These are phyloP conservation scores for Macroglossus sobrinus DNA, from an alignment of 2,113 vertebrate species.

Conservation along the genomic window DNA sequence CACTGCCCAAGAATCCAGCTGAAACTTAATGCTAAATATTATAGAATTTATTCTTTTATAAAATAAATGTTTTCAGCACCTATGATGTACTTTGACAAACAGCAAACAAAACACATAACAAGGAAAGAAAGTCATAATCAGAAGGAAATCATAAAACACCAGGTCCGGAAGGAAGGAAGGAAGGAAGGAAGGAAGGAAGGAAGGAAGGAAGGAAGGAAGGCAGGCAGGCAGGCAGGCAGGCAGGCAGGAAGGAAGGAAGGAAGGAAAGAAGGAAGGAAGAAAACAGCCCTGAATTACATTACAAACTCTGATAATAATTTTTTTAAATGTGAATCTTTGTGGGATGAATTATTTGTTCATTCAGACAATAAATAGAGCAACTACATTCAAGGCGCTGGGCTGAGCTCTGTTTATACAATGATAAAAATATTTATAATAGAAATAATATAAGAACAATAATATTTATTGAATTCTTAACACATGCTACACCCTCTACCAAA, in stretches of 20 bases:
- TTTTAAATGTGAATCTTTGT: not conserved
- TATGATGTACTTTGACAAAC: not conserved
- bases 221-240: not conserved
- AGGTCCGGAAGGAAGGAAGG: not conserved
- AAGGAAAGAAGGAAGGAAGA: not conserved
- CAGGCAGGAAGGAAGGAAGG: not conserved
- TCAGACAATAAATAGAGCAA: not conserved
- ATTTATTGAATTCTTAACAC: not conserved
- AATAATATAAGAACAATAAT: not conserved
- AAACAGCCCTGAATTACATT: not conserved
- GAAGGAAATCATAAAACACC: conserved; percentile 20
- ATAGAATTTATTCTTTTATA: not conserved
- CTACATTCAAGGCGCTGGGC: not conserved
- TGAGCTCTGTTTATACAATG: not conserved
- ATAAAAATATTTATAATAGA: not conserved
- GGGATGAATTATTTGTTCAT: not conserved
- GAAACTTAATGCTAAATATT: not conserved
- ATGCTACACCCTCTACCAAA: not conserved
- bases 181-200: not conserved
- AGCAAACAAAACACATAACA: not conserved
- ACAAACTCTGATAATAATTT: not conserved
- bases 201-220: not conserved
- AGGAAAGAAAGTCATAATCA: not conserved
- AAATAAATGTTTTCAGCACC: not conserved
- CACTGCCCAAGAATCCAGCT: not conserved